These are phyloP conservation scores for Lasioglossum marginatum DNA, from an alignment of 2,888 invertebrate genomes.

Conservation along the genomic window DNA sequence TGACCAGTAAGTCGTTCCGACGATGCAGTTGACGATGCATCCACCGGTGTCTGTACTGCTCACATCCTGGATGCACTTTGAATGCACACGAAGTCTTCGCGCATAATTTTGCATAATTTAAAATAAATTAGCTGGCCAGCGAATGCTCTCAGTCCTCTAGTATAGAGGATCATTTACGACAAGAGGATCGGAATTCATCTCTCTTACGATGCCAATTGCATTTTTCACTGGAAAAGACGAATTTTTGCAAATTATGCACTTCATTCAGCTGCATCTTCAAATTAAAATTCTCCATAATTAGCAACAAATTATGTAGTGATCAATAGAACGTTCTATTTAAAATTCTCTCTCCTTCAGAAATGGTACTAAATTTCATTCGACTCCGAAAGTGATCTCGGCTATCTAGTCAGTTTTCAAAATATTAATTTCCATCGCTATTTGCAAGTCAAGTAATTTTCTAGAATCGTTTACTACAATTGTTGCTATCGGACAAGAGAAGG, in stretches of 20 bases:
- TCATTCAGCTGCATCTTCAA: neutral
- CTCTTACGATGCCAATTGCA: neutral
- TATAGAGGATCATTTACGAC: neutral
- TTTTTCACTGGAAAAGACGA: neutral
- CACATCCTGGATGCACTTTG: neutral
- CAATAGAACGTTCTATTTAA: neutral
- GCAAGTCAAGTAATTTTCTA: no score
- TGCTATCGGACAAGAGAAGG: no score
- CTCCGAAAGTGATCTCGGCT: neutral
- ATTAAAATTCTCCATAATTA: no score
- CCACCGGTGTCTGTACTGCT: neutral
- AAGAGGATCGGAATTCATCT: neutral
- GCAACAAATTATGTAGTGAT: no score
- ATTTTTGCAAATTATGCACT: neutral
- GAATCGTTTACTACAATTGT: no score
- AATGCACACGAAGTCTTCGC: neutral
- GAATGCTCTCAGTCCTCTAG: neutral
- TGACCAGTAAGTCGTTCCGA: neutral
- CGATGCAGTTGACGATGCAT: neutral
- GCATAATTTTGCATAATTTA: constrained; percentile 16
- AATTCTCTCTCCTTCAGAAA: neutral
- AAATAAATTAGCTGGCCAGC: neutral
- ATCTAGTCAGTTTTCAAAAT: no score
- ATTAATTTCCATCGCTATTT: no score
- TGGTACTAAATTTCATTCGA: neutral